phyloP scores from a whole-genome alignment of 2,113 vertebrate species.

The Xenus cinereus region DNA sequence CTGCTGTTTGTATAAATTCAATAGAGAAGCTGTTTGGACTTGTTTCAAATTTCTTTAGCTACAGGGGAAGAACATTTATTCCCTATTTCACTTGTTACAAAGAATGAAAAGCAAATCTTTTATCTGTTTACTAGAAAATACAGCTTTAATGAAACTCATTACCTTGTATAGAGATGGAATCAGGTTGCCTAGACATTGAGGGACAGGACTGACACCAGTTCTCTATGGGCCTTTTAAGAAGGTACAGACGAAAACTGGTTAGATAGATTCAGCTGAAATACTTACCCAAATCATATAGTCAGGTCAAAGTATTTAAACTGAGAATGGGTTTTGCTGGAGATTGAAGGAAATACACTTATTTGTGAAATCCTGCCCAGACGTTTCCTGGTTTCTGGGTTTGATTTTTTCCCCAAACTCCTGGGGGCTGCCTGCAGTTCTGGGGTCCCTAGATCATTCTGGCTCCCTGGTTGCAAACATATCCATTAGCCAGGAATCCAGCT shows the following conservation, averaged over 20 bases:
- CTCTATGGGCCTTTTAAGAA: background rate
- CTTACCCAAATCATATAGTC: background rate
- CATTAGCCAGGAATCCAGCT: background rate
- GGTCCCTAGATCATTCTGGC: background rate
- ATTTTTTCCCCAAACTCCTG: background rate
- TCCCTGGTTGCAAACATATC: background rate
- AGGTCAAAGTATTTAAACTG: background rate
- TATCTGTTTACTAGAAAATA: conserved; percentile 55
- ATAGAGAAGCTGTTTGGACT: conserved; percentile 57
- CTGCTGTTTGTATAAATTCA: conserved; percentile 58
- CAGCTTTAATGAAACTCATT: conserved; percentile 27
- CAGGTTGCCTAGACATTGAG: background rate
- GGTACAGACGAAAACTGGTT: background rate
- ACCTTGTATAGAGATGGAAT: background rate
- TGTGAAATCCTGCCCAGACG: background rate
- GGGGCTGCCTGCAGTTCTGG: background rate
- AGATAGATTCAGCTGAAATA: background rate
- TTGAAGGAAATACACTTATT: background rate
- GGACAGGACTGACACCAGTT: background rate
- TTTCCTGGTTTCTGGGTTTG: background rate
- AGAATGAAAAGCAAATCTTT: conserved; percentile 56
- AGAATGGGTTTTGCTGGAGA: background rate
- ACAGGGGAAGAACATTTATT: conserved; percentile 47
- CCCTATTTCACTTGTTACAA: conserved; percentile 49
- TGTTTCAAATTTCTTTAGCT: conserved; percentile 62